Evolutionary conservation across 2,113 vertebrate genomes (phyloP), one percentile per base, ranked within the genome.

Genomic region (Oryzias javanicus): DNA sequence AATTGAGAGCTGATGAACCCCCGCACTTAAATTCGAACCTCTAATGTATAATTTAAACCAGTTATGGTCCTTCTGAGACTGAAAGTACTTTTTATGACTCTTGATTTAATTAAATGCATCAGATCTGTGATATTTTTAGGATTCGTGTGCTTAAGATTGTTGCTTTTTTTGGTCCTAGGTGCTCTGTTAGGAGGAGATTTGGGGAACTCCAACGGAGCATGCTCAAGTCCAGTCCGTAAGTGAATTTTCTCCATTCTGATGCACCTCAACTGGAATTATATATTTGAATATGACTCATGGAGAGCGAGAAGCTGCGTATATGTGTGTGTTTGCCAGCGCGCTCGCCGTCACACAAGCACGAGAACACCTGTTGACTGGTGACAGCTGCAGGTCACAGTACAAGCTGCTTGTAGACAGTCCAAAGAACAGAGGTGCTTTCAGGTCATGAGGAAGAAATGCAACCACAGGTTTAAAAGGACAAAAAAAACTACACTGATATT

Each of bases 211-310:
- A 98, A 98, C 0, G 96, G 96, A 84, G 94, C 92, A 45, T 98
- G 96, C 55, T 95, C 95, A 0, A 98, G 96, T 80, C 96, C 96
- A 4, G 94, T 98, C 17, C 94, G 96, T 98, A 79, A 98, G 96
- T 94, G 14, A 46, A 12, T 14, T 44, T 51, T 4, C 3, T 47
- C 8, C 4, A 25, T 50, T 45, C 18, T 49, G 6, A 3, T 27
- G 35, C 15, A 29, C 46, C 20, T 44, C 14, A 19, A 1, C 61
- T 45, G 18, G 27, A 64, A 13, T 42, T 51, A 53, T 8, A 15
- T 24, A 27, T 55, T 12, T n/a, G 12, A 55, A 6, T 7, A 27
- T 65, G 65, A 44, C 15, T n/a, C 12, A 27, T 25, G 24, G 74
- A 16, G 41, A 6, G 60, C 60, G 45, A 40, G 10, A 19, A 16